Percentiles rank a stretch among this genome's conserved stretches.
Conservation (phyloP, 1,140 invertebrate genomes). For the Littorina saxatilis region DNA sequence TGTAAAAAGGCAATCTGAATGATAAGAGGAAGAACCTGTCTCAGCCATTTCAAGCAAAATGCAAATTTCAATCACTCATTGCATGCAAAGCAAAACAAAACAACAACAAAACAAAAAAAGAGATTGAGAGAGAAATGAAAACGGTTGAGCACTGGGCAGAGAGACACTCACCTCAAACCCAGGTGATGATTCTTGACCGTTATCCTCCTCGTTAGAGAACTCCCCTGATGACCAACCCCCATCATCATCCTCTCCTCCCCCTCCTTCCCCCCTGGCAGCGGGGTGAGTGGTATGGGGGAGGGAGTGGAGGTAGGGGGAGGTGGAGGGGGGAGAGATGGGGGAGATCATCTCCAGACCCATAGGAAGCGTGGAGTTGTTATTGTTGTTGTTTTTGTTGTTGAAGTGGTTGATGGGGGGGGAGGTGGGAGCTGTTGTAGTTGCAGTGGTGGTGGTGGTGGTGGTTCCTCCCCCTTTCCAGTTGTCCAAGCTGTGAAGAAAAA, state of each 20-base stretch:
- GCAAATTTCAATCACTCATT: no score
- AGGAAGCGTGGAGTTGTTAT: constrained; percentile 69
- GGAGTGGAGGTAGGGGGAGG: constrained; percentile 22
- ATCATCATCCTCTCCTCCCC: constrained; percentile 68
- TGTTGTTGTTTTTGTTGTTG: constrained; percentile 84
- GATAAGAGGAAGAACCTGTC: no score
- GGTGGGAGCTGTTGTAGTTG: not conserved
- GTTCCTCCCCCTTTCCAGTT: not conserved
- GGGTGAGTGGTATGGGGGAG: not conserved
- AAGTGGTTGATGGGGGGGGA: not conserved
- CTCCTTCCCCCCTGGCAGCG: not conserved
- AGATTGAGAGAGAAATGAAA: no score
- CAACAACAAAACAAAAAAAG: no score
- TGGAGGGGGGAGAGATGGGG: constrained; percentile 57
- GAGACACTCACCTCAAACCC: constrained; percentile 68
- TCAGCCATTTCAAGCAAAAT: no score
- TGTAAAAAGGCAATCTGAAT: no score
- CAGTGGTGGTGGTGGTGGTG: not conserved
- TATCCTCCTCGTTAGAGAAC: constrained; percentile 76
- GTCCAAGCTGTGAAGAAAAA: not conserved
- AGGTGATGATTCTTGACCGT: constrained; percentile 51
- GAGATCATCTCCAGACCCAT: constrained; percentile 66
- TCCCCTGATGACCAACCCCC: constrained; percentile 75
- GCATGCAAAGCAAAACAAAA: no score
- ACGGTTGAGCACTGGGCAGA: no score